Evolutionary conservation across 2,888 invertebrate genomes (phyloP), one percentile per base, ranked within the genome.

Genomic region (Cetonia aurata): DNA sequence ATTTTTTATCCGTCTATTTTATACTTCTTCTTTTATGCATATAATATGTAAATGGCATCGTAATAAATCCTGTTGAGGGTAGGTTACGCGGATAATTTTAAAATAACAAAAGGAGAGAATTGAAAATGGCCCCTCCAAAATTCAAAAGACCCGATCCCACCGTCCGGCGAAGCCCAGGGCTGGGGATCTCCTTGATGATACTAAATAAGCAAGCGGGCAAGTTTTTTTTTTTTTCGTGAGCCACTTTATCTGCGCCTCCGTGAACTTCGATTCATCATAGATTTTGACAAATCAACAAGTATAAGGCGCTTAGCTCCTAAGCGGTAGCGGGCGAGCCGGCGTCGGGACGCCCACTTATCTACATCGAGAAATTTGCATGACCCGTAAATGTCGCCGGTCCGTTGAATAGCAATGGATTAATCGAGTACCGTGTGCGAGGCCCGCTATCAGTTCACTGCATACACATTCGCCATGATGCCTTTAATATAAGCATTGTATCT

Each of bases 321-420:
- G 50, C 70, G 73, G 15, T 71, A 62, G 69, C 59, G 19, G 67
- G 4, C 25, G 9, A 25, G 46, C 46, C n/a, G 25, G 67, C 33
- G 65, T 50, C 31, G 67, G 56, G 53, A 56, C 70, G 53, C 67
- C 66, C 72, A 77, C 75, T 77, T 78, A 77, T 77, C 74, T 74
- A 68, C 71, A 70, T 71, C 74, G 71, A 71, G 71, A 76, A 77
- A 78, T 78, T 75, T 78, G 76, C 75, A 77, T 77, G 76, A 76
- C 75, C 75, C 73, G 71, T 75, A 70, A 73, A 73, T 70, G 75
- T 72, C 67, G 66, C 70, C 73, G 57, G 71, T 59, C 71, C 72
- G 76, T 74, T 76, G 75, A 76, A 77, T 76, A 74, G 76, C 75
- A 75, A 75, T 71, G 74, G 76, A 77, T 77, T 77, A 77, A 75